Evolutionary conservation across 2,797 vertebrate species (phyloP).

Genomic region (Acanthis flammea): DNA sequence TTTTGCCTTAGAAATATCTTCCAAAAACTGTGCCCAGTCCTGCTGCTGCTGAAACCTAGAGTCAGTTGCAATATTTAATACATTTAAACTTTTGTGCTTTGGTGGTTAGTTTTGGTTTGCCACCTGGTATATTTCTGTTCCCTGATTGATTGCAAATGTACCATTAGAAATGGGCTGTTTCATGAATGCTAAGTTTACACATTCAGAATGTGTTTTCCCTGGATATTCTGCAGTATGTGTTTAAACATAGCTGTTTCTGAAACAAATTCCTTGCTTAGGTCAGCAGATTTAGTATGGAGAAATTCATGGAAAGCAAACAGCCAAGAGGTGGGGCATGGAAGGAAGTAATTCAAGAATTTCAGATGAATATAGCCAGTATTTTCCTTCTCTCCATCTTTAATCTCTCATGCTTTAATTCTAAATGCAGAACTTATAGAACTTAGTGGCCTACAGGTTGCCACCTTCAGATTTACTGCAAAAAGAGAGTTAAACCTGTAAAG

Average conservation of each 20-base stretch:
- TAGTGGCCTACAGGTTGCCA: not conserved
- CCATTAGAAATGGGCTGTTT: conserved; percentile 15
- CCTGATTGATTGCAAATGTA: conserved; percentile 27
- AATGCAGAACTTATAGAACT: not conserved
- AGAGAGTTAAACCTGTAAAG: not conserved
- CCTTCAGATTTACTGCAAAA: not conserved
- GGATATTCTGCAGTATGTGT: not conserved
- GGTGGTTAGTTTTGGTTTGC: conserved; percentile 31
- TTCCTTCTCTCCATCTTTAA: not conserved
- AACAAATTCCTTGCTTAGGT: conserved; percentile 35
- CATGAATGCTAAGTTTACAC: conserved; percentile 1
- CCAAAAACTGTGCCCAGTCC: not conserved
- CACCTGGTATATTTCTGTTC: conserved; percentile 32
- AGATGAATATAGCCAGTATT: not conserved
- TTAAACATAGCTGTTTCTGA: conserved; percentile 40
- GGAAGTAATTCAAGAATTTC: conserved; percentile 14
- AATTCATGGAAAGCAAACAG: conserved; percentile 12
- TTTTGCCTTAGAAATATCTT: not conserved
- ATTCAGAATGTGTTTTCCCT: conserved; percentile 21
- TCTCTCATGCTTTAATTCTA: not conserved
- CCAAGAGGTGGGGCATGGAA: conserved; percentile 2
- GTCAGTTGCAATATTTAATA: not conserved
- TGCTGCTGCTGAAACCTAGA: not conserved
- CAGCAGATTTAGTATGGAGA: not conserved
- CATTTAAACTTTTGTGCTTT: conserved; percentile 1